Evolutionary conservation across 2,113 vertebrate species (phyloP).

Genomic region (Rana temporaria): DNA sequence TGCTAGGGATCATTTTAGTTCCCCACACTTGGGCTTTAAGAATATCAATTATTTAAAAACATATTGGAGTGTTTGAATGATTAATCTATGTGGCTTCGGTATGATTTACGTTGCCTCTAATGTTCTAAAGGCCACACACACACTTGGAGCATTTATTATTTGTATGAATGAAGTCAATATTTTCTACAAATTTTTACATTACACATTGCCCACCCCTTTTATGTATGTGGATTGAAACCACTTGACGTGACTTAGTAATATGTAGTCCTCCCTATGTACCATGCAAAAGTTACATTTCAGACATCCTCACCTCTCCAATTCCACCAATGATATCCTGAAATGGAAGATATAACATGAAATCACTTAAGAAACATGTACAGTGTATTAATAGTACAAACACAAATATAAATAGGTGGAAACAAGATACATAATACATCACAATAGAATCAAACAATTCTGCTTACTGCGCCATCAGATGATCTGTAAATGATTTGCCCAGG

Average conservation of each 20-base stretch:
- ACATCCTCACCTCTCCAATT: constrained; percentile 14
- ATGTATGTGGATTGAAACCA: too few species aligned
- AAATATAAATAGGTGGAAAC: not conserved
- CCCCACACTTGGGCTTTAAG: too few species aligned
- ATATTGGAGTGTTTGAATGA: too few species aligned
- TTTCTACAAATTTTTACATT: too few species aligned
- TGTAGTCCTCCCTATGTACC: not conserved
- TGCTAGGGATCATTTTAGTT: too few species aligned
- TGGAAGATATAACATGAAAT: not conserved
- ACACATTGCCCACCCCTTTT: too few species aligned
- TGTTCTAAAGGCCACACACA: too few species aligned
- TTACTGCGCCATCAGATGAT: constrained; percentile 67
- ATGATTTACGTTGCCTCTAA: too few species aligned
- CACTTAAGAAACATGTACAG: not conserved
- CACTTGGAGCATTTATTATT: too few species aligned
- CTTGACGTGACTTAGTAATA: not conserved
- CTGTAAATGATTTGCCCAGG: constrained; percentile 80
- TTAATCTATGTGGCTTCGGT: too few species aligned
- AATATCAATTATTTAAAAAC: too few species aligned
- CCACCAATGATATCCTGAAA: constrained; percentile 7
- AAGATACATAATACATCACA: not conserved
- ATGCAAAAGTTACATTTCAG: not conserved
- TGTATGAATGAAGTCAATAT: too few species aligned
- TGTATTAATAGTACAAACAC: not conserved
- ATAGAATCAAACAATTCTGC: constrained; percentile 31